phyloP scores from a whole-genome alignment of 2,797 vertebrate genomes.

The Lophura swinhoii region DNA sequence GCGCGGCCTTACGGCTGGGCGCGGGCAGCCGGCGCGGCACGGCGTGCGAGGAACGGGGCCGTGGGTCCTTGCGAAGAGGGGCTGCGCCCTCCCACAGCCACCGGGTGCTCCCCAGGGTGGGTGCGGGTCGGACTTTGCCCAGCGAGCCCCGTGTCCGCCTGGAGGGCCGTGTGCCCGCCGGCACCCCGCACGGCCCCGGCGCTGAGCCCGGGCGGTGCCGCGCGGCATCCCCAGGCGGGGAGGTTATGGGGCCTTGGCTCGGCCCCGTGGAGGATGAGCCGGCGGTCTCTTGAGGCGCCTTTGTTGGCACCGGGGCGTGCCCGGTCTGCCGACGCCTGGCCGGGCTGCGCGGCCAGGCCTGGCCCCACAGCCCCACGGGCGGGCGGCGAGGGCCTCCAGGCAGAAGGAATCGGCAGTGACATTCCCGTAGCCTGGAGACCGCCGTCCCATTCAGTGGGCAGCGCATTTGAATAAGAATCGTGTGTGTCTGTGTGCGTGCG shows the following conservation, averaged over 20 bases:
- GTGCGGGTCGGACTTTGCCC: not conserved
- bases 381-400: constrained; percentile 60
- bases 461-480: constrained; percentile 92
- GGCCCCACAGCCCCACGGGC: not conserved
- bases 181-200: not conserved
- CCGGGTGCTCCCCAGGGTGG: fast-evolving
- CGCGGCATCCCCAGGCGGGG: not conserved
- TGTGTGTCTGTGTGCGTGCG: not conserved
- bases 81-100: not conserved
- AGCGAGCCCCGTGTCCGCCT: not conserved
- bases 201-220: fast-evolving
- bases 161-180: not conserved
- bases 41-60: not conserved
- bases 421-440: constrained; percentile 87
- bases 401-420: constrained; percentile 83
- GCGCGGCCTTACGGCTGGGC: not conserved
- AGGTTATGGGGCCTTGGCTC: not conserved
- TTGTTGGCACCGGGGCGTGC: constrained; percentile 50
- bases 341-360: not conserved
- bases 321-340: constrained; percentile 48
- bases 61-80: not conserved
- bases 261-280: not conserved
- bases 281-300: not conserved
- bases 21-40: not conserved
- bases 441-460: constrained; percentile 84